phyloP scores from a whole-genome alignment of 2,797 vertebrate genomes.

The Coluber constrictor region DNA sequence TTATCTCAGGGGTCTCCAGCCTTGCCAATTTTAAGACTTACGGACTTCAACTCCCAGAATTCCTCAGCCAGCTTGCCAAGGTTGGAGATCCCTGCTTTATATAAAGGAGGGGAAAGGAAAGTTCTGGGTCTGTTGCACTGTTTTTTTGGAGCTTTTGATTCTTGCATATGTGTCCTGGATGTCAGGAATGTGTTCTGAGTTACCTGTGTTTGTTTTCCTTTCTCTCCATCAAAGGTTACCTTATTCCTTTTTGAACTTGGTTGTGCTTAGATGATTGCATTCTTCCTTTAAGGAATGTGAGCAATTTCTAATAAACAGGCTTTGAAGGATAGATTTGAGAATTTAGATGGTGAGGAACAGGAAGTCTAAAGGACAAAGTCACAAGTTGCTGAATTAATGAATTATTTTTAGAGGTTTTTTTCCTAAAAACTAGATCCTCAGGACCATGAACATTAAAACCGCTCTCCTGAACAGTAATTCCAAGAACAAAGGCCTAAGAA shows the following conservation, averaged over 20 bases:
- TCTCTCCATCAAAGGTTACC: not conserved
- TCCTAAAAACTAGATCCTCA: not conserved
- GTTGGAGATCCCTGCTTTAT: not conserved
- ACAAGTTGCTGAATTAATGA: not conserved
- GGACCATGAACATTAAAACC: not conserved
- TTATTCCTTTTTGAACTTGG: not conserved
- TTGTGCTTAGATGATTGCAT: not conserved
- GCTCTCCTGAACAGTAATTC: not conserved
- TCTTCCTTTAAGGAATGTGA: not conserved
- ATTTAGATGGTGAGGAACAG: not conserved
- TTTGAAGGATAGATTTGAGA: not conserved
- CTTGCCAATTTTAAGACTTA: too few species aligned
- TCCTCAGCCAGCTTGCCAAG: too few species aligned
- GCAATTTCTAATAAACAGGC: not conserved
- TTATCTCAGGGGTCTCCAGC: not conserved
- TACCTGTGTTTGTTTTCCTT: not conserved
- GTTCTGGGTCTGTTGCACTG: not conserved
- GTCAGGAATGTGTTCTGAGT: not conserved
- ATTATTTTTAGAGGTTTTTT: not conserved
- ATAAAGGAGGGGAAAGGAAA: not conserved
- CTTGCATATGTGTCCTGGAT: not conserved
- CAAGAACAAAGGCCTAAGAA: not conserved
- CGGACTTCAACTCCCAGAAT: too few species aligned
- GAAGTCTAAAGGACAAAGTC: not conserved
- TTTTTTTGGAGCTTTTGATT: not conserved